Evolutionary conservation across 2,888 invertebrate species (phyloP).

Genomic region (Patella pellucida): DNA sequence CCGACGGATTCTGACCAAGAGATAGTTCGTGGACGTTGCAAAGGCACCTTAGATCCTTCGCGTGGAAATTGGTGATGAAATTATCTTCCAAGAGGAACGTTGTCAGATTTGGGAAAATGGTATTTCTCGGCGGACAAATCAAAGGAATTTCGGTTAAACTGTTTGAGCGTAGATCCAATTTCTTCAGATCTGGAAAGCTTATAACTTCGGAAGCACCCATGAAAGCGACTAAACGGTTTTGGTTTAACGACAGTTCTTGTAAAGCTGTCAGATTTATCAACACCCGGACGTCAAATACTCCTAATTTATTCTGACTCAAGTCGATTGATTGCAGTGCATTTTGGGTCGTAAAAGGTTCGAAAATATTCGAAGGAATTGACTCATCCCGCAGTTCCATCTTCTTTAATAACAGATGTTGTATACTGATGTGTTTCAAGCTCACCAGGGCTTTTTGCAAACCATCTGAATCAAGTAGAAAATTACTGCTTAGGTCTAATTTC

Average conservation of each 20-base stretch:
- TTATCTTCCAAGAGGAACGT: not conserved
- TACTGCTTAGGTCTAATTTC: not conserved
- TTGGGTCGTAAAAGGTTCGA: not conserved
- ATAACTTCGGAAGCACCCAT: not conserved
- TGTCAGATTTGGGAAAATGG: not conserved
- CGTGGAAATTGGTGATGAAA: not conserved
- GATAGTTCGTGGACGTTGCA: not conserved
- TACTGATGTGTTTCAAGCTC: not conserved
- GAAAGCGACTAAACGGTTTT: not conserved
- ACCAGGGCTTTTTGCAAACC: constrained; percentile 2
- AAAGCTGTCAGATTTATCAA: not conserved
- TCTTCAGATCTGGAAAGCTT: not conserved
- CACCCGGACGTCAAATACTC: not conserved
- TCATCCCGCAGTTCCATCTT: not conserved
- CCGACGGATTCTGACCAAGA: not conserved
- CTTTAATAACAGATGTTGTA: not conserved
- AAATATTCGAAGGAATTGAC: not conserved
- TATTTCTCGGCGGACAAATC: not conserved
- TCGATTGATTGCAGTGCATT: not conserved
- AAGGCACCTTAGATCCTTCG: not conserved
- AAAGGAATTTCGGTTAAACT: not conserved
- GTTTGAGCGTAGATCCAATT: not conserved
- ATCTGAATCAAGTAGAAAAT: not conserved
- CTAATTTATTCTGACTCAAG: not conserved
- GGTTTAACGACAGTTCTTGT: not conserved